Conservation (phyloP, 2,113 vertebrate genomes). For the Eulemur macaco region DNA sequence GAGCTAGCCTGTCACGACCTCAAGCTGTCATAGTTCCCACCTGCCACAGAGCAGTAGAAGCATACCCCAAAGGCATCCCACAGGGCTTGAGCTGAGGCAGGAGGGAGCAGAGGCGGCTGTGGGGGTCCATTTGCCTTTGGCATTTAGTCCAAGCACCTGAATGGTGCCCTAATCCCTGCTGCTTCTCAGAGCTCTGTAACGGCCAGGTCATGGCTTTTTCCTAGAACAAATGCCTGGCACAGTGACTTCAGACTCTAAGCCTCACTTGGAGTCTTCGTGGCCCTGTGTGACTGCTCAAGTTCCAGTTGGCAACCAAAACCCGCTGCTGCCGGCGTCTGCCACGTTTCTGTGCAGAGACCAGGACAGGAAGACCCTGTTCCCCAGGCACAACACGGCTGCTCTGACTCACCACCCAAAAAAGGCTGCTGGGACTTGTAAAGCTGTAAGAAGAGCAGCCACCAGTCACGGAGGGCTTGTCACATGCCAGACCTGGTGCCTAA, state of each 20-base stretch:
- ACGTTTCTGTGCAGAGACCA: background rate
- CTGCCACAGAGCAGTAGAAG: rapidly evolving
- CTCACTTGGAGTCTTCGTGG: background rate
- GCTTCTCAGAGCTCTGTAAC: background rate
- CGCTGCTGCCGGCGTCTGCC: background rate
- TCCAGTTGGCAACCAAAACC: background rate
- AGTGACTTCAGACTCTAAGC: background rate
- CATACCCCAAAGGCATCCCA: rapidly evolving
- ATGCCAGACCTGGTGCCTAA: background rate
- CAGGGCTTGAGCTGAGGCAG: rapidly evolving
- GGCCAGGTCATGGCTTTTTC: background rate
- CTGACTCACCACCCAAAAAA: rapidly evolving
- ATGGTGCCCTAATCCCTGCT: background rate
- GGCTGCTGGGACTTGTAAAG: background rate
- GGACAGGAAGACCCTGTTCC: background rate
- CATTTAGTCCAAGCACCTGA: background rate
- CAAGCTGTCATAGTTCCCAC: background rate
- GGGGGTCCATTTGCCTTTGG: background rate
- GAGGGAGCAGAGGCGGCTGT: rapidly evolving
- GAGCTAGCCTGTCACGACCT: too few species aligned
- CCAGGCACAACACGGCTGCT: rapidly evolving
- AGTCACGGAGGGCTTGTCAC: rapidly evolving
- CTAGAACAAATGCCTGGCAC: background rate
- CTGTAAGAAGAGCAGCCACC: rapidly evolving
- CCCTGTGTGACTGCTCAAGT: background rate